Conservation (phyloP, 2,797 vertebrate species). For the Dromococcyx pavoninus region DNA sequence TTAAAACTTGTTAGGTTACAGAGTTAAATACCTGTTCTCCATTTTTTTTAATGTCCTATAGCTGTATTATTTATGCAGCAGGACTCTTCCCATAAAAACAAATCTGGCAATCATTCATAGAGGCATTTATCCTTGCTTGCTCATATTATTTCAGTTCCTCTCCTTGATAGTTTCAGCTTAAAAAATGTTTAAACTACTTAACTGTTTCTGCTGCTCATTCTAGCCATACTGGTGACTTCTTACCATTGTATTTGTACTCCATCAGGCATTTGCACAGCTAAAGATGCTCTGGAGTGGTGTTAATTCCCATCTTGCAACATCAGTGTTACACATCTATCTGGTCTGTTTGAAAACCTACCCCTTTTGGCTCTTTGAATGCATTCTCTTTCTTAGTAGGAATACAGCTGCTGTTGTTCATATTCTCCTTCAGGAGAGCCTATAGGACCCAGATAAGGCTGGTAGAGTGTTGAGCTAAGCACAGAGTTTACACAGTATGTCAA, state of each 20-base stretch:
- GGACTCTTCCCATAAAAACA: neutral
- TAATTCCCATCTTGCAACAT: neutral
- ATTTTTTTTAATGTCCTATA: neutral
- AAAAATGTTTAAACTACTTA: neutral
- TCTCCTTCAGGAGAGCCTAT: neutral
- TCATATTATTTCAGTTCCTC: neutral
- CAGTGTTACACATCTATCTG: neutral
- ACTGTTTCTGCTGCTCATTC: neutral
- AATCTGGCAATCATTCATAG: neutral
- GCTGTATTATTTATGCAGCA: neutral
- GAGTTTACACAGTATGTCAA: neutral
- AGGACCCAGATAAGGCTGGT: neutral
- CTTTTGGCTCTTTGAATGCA: neutral
- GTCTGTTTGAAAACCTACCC: neutral
- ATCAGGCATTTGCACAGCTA: neutral
- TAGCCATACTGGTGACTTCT: neutral
- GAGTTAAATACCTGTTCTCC: neutral
- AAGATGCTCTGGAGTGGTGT: neutral
- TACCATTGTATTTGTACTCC: neutral
- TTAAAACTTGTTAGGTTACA: neutral
- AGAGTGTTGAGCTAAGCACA: neutral
- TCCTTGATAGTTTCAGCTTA: neutral
- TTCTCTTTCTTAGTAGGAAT: neutral
- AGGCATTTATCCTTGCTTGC: neutral
- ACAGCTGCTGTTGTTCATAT: neutral